phyloP scores from a whole-genome alignment of 2,797 vertebrate genomes.

The Sparidentex hasta region DNA sequence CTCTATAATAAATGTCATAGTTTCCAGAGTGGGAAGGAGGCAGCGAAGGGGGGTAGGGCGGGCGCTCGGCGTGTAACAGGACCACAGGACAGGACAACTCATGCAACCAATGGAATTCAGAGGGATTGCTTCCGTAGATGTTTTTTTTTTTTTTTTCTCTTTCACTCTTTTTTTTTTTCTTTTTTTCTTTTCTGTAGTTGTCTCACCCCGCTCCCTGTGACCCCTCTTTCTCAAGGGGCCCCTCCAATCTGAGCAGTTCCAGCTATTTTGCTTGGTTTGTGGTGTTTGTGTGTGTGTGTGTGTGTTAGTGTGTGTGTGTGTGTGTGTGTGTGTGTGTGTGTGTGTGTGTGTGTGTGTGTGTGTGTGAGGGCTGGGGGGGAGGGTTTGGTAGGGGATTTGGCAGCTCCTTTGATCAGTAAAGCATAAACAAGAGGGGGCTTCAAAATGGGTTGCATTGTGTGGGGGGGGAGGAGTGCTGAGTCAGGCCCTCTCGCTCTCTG shows the following conservation, averaged over 20 bases:
- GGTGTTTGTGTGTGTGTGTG: no score
- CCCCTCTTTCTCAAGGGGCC: conserved; percentile 89
- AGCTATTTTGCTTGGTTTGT: conserved; percentile 86
- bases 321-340: conserved; percentile 61
- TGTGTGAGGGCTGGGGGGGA: conserved; percentile 62
- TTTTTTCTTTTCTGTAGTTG: conserved; percentile 72
- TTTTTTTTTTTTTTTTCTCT: conserved; percentile 55
- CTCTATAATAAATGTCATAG: conserved; percentile 84
- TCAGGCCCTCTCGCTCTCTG: conserved; percentile 85
- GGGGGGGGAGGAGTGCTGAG: conserved; percentile 87
- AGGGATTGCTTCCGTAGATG: conserved; percentile 79
- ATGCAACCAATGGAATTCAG: conserved; percentile 79
- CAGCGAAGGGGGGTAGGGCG: conserved; percentile 65
- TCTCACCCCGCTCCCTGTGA: conserved; percentile 83
- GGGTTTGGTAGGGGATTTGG: conserved; percentile 85
- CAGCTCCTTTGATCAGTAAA: conserved; percentile 94
- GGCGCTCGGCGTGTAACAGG: conserved; percentile 79
- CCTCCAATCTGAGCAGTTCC: conserved; percentile 82
- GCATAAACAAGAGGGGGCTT: conserved; percentile 93
- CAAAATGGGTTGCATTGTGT: conserved; percentile 90
- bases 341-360: conserved; percentile 47
- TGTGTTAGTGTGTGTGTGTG: no score
- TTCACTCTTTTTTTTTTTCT: conserved; percentile 53
- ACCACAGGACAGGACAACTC: conserved; percentile 83
- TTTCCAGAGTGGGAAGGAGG: conserved; percentile 84